Conservation (phyloP, 2,888 invertebrate species). For the Amphipoea lucens region DNA sequence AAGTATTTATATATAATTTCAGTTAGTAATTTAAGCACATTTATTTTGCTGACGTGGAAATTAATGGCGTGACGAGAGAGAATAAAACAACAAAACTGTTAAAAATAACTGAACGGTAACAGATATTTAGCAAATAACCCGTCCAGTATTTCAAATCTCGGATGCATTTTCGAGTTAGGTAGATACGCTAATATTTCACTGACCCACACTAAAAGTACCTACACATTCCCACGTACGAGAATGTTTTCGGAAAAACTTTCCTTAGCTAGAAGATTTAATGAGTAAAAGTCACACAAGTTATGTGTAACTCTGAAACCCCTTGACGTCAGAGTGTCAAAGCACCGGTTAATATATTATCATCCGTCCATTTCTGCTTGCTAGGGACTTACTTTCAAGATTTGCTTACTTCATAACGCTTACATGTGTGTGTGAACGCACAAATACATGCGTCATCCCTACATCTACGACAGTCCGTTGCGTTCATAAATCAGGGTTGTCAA, state of each 20-base stretch:
- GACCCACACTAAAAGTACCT: background rate
- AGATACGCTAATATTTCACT: background rate
- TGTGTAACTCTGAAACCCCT: conserved; percentile 2
- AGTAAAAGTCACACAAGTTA: conserved; percentile 33
- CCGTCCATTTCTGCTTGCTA: conserved; percentile 39
- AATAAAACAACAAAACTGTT: conserved; percentile 5
- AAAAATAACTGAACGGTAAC: background rate
- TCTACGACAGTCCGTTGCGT: conserved; percentile 61
- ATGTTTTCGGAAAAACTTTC: conserved; percentile 26
- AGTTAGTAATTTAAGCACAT: conserved; percentile 1
- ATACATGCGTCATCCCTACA: conserved; percentile 43
- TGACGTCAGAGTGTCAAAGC: conserved; percentile 50
- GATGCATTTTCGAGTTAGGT: background rate
- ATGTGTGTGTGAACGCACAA: conserved; percentile 39
- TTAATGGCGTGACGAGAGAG: conserved; percentile 19
- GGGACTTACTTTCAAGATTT: conserved; percentile 42
- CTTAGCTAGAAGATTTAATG: conserved; percentile 24
- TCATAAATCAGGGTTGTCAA: conserved; percentile 86
- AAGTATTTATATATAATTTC: conserved; percentile 3
- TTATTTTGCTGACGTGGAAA: conserved; percentile 13
- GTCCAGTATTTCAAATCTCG: background rate
- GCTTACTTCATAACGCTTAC: conserved; percentile 31
- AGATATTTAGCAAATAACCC: background rate
- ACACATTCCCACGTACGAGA: background rate
- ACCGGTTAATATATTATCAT: conserved; percentile 45